phyloP scores from a whole-genome alignment of 2,888 invertebrate genomes.

The Drosophila mimetica region DNA sequence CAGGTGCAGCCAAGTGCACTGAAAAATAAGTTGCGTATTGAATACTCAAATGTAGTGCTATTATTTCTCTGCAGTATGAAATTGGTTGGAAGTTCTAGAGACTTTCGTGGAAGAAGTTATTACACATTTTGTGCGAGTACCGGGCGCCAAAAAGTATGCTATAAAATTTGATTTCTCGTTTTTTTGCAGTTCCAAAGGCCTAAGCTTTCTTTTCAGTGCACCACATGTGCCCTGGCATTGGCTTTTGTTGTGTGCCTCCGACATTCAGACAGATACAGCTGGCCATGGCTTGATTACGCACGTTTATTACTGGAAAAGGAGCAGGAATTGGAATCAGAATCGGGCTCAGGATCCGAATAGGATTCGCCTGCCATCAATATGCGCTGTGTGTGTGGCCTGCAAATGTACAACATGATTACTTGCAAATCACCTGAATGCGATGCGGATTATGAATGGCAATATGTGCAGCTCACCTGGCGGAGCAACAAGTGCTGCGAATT shows the following conservation, averaged over 20 bases:
- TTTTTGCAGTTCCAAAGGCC: neutral
- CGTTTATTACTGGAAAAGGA: slow-evolving; percentile 70
- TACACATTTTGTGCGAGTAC: no score
- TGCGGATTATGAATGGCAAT: slow-evolving; percentile 58
- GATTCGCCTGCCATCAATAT: slow-evolving; percentile 62
- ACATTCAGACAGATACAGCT: slow-evolving; percentile 19
- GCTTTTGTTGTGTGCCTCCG: slow-evolving; percentile 64
- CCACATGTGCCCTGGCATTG: slow-evolving; percentile 52
- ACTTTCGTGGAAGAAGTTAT: no score
- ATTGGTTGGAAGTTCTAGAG: no score
- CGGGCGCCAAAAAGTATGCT: neutral
- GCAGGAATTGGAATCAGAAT: slow-evolving; percentile 40
- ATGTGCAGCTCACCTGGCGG: neutral
- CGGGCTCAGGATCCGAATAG: neutral
- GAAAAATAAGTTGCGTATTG: neutral
- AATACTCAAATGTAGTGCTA: no score
- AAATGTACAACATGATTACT: slow-evolving; percentile 79
- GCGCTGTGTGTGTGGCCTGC: slow-evolving; percentile 70
- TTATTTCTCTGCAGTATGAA: neutral
- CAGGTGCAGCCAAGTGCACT: neutral
- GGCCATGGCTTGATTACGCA: slow-evolving; percentile 68
- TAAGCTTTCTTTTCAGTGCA: neutral
- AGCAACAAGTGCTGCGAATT: slow-evolving; percentile 39
- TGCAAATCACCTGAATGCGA: slow-evolving; percentile 78
- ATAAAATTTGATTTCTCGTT: no score